A percentile compares a stretch with the other conserved stretches of the same genome.
These are phyloP conservation scores for Notothenia rossii DNA, from an alignment of 2,113 vertebrate genomes.

Conservation along the genomic window DNA sequence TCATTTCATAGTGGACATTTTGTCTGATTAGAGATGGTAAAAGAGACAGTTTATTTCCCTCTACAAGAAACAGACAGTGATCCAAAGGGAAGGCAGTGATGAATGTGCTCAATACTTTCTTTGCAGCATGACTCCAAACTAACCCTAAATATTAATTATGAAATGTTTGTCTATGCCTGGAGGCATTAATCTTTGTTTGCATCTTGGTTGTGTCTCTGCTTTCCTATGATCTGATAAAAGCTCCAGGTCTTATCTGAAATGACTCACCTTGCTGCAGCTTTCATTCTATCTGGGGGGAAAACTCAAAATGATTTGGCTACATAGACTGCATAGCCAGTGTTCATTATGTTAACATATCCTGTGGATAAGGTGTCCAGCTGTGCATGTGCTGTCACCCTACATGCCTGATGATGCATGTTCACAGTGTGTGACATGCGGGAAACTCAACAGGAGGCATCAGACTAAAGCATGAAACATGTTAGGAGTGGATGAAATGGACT, in stretches of 20 bases:
- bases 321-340: neutral
- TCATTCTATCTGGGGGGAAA: neutral
- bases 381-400: slow-evolving; percentile 16
- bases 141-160: slow-evolving; percentile 33
- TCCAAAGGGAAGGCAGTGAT: too few species aligned
- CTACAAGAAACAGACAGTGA: neutral
- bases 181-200: slow-evolving; percentile 24
- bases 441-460: slow-evolving; percentile 2
- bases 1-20: neutral
- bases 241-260: slow-evolving; percentile 25
- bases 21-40: neutral
- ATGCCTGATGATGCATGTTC: slow-evolving; percentile 27
- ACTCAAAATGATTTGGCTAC: neutral
- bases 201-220: slow-evolving; percentile 28
- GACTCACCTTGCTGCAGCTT: slow-evolving; percentile 15
- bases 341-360: slow-evolving; percentile 39
- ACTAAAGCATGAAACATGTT: slow-evolving; percentile 1
- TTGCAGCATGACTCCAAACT: slow-evolving; percentile 17
- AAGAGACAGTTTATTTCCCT: slow-evolving; percentile 10
- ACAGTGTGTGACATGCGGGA: slow-evolving; percentile 19
- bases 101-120: neutral
- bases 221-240: slow-evolving; percentile 5
- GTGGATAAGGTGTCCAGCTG: slow-evolving; percentile 25
- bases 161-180: slow-evolving; percentile 11
- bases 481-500: neutral